Conservation (phyloP, 2,113 vertebrate genomes). For the Ictalurus punctatus region DNA sequence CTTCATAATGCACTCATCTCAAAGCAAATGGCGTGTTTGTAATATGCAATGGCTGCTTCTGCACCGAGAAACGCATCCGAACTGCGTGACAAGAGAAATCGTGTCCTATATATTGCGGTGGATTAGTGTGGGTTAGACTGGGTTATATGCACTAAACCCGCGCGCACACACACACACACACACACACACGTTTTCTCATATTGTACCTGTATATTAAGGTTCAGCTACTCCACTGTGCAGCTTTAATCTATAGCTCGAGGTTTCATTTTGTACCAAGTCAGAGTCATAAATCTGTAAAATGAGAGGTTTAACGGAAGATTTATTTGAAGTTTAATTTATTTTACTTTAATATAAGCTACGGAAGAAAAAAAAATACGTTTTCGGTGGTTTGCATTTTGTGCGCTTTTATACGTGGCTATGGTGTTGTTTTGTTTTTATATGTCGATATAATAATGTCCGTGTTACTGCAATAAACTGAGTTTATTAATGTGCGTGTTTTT, state of each 20-base stretch:
- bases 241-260: slow-evolving; percentile 46
- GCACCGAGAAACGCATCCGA: slow-evolving; percentile 34
- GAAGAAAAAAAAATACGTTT: not conserved
- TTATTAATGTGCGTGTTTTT: not conserved
- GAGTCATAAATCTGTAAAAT: slow-evolving; percentile 42
- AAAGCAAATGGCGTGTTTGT: slow-evolving; percentile 45
- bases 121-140: slow-evolving; percentile 50
- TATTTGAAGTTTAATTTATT: slow-evolving; percentile 7
- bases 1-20: slow-evolving; percentile 44
- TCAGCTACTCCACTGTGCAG: slow-evolving; percentile 21
- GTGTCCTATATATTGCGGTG: slow-evolving; percentile 48
- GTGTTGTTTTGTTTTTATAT: not conserved
- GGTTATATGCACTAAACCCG: slow-evolving; percentile 36
- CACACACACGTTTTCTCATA: not conserved
- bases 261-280: slow-evolving; percentile 32
- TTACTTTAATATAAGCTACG: not conserved
- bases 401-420: not conserved
- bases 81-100: slow-evolving; percentile 40
- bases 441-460: not conserved
- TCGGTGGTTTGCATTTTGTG: not conserved
- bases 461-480: not conserved
- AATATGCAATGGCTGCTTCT: slow-evolving; percentile 34
- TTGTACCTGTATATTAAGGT: slow-evolving; percentile 48
- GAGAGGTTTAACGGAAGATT: slow-evolving; percentile 38
- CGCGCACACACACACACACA: slow-evolving; percentile 21